Percentiles rank a stretch among this genome's conserved stretches.
phyloP scores from a whole-genome alignment of 2,797 vertebrate species.

The Apogon hyalosoma region DNA sequence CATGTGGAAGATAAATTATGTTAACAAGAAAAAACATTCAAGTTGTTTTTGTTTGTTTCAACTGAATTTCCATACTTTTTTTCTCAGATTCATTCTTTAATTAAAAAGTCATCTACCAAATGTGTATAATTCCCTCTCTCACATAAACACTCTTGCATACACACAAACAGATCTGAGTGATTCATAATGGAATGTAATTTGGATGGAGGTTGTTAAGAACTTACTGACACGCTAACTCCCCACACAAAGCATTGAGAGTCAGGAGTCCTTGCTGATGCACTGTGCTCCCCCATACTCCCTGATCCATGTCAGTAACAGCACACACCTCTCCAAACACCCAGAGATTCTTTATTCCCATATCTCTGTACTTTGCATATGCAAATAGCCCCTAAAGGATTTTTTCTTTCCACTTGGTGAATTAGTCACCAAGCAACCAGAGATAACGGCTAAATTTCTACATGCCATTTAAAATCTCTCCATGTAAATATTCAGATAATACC shows the following conservation, averaged over 20 bases:
- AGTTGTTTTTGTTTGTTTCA: not conserved
- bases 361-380: slow-evolving; percentile 68
- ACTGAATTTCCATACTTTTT: slow-evolving; percentile 1
- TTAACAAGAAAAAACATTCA: too few relatives aligned
- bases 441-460: slow-evolving; percentile 45
- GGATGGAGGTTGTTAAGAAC: slow-evolving; percentile 27
- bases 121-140: not conserved
- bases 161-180: slow-evolving; percentile 25
- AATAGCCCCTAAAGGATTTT: slow-evolving; percentile 57
- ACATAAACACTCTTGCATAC: not conserved
- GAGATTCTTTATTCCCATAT: slow-evolving; percentile 55
- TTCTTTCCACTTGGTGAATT: slow-evolving; percentile 38
- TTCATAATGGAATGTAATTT: slow-evolving; percentile 29
- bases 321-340: slow-evolving; percentile 39
- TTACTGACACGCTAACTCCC: slow-evolving; percentile 31
- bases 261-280: slow-evolving; percentile 57
- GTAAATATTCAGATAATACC: slow-evolving; percentile 28
- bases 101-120: slow-evolving; percentile 25
- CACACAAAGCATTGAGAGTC: slow-evolving; percentile 25
- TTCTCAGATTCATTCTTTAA: slow-evolving; percentile 15
- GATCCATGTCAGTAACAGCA: slow-evolving; percentile 60
- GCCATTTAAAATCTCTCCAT: slow-evolving; percentile 15
- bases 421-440: slow-evolving; percentile 67
- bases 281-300: slow-evolving; percentile 36
- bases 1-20: too few relatives aligned